A percentile compares a stretch with the other conserved stretches of the same genome.
Conservation (phyloP, 2,888 invertebrate genomes). For the Acronicta alni region DNA sequence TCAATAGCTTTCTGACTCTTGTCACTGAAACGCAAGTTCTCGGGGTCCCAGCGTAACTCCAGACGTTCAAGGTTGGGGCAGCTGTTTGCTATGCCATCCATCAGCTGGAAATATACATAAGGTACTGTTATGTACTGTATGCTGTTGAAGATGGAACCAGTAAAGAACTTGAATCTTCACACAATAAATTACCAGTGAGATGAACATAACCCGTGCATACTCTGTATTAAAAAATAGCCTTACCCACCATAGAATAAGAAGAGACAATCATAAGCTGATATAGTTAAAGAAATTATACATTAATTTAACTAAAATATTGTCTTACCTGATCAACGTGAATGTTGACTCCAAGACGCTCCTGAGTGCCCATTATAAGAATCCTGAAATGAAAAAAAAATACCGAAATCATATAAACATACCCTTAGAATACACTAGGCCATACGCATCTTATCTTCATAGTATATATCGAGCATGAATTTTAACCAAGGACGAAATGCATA, state of each 20-base stretch:
- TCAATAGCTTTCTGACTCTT: slow-evolving; percentile 99
- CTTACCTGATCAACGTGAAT: slow-evolving; percentile 96
- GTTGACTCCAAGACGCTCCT: slow-evolving; percentile 98
- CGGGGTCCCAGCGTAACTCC: slow-evolving; percentile 99
- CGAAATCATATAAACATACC: no score
- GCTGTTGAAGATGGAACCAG: neutral
- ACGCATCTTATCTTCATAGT: no score
- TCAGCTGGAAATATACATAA: slow-evolving; percentile 86
- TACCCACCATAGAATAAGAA: neutral
- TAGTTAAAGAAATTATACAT: no score
- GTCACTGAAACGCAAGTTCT: slow-evolving; percentile 99
- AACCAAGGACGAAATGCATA: no score
- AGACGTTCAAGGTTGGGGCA: slow-evolving; percentile 96
- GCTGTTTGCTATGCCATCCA: slow-evolving; percentile 98
- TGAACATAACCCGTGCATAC: no score
- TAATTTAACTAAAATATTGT: neutral
- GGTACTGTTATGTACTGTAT: neutral
- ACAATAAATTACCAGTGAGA: no score
- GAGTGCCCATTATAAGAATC: slow-evolving; percentile 98
- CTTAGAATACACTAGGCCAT: no score
- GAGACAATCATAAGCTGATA: neutral
- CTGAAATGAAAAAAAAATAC: slow-evolving; percentile 84
- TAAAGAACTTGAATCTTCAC: no score
- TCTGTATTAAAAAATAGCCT: no score
- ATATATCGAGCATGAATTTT: no score